Evolutionary conservation across 1,140 invertebrate genomes (phyloP), one percentile per base, ranked within the genome.

Genomic region (Heliconius melpomene): DNA sequence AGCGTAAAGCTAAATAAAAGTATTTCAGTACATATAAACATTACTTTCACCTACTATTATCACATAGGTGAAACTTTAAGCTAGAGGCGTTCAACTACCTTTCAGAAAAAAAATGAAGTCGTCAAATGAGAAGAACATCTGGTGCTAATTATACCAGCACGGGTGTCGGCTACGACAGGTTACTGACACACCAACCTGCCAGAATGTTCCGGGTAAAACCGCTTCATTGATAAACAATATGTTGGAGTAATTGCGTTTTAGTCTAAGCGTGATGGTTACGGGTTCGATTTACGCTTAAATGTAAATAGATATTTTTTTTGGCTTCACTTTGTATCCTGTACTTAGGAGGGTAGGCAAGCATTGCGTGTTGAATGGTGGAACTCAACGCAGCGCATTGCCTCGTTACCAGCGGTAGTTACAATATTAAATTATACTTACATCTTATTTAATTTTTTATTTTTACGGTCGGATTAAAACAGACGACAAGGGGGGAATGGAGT

Each of bases 121-220:
- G 57, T 26, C 38, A 77, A 77, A 77, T 71, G 57, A 71, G 57
- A 71, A 46, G 80, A 82, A 72, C 73, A 77, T 80, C 79, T 83
- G 76, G 85, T 86, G 82, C 82, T 88, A 88, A 88, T 88, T 84
- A 87, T 85, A 83, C 57, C 50, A 66, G 78, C 82, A 86, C 83
- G 75, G 57, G 60, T 77, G 78, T 60, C 76, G 71, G 79, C 82
- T 57, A 29, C 18, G 78, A 80, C 80, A 79, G 81, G 81, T 86
- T 83, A 80, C 80, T 84, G 82, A 84, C 86, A 84, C 76, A 78
- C 20, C 40, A 40, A 16, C n/a, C 9, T 52, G 76, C 76, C 76
- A 75, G n/a, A 75, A 57, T 36, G 54, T 66, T 66, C 26, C 26
- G 26, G 60, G 60, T 29, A 0, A 29, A 29, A 5, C 60, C 60